Evolutionary conservation across 2,113 vertebrate species (phyloP).

Genomic region (Rhinoptilus africanus): DNA sequence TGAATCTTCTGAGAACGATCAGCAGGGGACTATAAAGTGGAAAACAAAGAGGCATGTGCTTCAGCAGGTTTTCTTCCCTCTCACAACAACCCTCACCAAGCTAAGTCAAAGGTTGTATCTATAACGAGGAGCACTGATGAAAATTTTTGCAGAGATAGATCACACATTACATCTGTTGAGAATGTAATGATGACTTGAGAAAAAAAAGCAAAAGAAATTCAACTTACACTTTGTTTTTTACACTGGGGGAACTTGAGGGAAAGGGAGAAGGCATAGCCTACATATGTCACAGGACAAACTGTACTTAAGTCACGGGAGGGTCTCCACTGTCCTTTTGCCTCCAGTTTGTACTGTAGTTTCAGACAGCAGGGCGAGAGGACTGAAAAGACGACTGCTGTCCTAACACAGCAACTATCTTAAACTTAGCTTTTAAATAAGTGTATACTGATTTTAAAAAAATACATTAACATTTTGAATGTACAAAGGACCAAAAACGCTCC

Average conservation of each 20-base stretch:
- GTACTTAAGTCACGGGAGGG: not conserved
- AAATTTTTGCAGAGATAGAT: not conserved
- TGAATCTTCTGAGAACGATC: conserved; percentile 95
- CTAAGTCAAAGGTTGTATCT: not conserved
- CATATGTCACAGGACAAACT: not conserved
- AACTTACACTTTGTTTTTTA: not conserved
- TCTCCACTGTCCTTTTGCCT: not conserved
- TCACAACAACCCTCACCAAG: not conserved
- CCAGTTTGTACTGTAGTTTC: not conserved
- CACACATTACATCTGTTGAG: not conserved
- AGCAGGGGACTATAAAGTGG: conserved; percentile 84
- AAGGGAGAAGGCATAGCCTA: not conserved
- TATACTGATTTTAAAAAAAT: not conserved
- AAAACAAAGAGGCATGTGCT: not conserved
- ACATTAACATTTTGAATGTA: not conserved
- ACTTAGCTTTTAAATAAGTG: not conserved
- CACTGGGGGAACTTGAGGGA: not conserved
- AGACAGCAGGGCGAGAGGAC: not conserved
- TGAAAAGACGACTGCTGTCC: not conserved
- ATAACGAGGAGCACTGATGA: not conserved
- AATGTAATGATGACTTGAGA: not conserved
- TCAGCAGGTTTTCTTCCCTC: not conserved
- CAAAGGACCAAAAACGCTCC: not conserved
- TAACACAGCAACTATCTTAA: not conserved
- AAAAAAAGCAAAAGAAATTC: not conserved